Evolutionary conservation across 2,797 vertebrate genomes (phyloP), one percentile per base, ranked within the genome.

Genomic region (Ateles fusciceps): DNA sequence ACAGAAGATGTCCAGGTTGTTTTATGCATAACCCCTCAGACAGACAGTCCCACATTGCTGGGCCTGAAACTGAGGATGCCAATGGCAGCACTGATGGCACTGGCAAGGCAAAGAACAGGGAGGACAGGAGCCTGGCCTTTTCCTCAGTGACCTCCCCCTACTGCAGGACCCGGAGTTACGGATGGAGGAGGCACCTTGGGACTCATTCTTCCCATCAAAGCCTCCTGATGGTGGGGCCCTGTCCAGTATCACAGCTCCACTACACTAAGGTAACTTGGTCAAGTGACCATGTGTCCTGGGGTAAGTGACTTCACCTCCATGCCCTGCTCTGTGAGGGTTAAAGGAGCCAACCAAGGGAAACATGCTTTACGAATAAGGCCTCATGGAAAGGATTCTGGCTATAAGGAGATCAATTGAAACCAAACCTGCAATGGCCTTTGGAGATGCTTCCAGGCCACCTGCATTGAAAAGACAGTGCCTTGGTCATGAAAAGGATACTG

Each of bases 61-160:
- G 59, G 64, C 78, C 79, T 86, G 24, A 85, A 86, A 71, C 0
- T 85, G 48, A 83, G 26, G 61, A 80, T 33, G 68, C 22, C 57
- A 50, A 28, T 19, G 22, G 33, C 39, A 85, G 36, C 17, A 74
- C 39, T 90, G 84, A 39, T 91, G 93, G 94, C 92, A 97, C 0
- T 12, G 12, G 98, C 22, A 64, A 95, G 85, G 93, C 96, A 80
- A 96, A 96, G 91, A 97, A 95, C 76, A 97, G 48, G 21, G 39
- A 89, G 39, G 30, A 36, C 52, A 91, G 57, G 44, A 71, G 28
- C 36, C 52, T 61, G 52, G 36, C 42, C 85, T 85, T 22, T 57
- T 95, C 46, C 44, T 30, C 61, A 64, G 11, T 46, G 39, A 71
- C 61, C 24, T 64, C 52, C 44, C 44, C 71, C 68, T 36, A 92